Evolutionary conservation across 2,888 invertebrate species (phyloP), one percentile per base, ranked within the genome.

Genomic region (Margaritifera margaritifera): DNA sequence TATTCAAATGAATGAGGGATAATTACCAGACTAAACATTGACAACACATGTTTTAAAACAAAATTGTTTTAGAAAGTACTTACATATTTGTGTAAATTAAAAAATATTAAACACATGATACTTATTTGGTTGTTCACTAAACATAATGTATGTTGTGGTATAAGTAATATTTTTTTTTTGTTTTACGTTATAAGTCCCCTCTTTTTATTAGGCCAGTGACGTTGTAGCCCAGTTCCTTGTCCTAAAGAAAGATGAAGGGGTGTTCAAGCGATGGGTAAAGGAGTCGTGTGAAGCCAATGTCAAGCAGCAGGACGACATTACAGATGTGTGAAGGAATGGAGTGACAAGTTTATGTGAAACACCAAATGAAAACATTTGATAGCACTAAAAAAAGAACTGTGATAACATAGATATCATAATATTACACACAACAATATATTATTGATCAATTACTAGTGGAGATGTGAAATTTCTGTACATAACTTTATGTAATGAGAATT

Each of bases 211-310:
- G 98, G 99, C 99, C 0, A 98, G 95, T 90, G 96, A 97, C 5
- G 96, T 99, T 0, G 92, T 99, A 66, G 99, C 99, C 0, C 99
- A 99, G 90, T 99, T 95, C 91, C 91, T 99, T 79, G 94, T 99
- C 20, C 90, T 99, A 77, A 98, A 98, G 91, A 99, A 98, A 90
- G 95, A 98, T 87, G 93, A 95, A 86, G 98, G 98, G 86, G 90
- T 99, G 62, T 99, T 99, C 90, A 94, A 94, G 89, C 97, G 98
- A 84, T 99, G 99, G 99, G 93, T 99, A 93, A 98, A 98, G 87
- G 98, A 98, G 78, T 93, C 94, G 0, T 95, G 95, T 87, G 93
- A 94, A 80, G 97, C 98, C 1, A 98, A 97, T 88, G 92, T 94
- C 0, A 97, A 99, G 90, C 98, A 99, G 90, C 95, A 96, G 0